Base-by-base conservation (phyloP, 2,888 invertebrate species). In the Branchipolynoe longqiensis region DNA sequence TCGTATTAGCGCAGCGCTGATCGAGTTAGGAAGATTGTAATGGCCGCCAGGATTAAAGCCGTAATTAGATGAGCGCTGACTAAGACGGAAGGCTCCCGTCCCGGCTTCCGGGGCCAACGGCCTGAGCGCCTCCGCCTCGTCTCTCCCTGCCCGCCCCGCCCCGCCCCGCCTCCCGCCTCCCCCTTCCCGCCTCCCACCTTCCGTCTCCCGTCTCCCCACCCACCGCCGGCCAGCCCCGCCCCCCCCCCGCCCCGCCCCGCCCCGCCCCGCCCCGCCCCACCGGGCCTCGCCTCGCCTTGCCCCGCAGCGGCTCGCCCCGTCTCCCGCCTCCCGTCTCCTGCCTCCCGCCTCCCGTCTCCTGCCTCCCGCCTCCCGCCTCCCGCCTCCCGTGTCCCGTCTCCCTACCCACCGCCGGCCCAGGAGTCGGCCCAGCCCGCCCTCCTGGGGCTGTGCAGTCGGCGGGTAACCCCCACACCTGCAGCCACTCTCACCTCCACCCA, bases 21-120 rank as follows among this genome's bases (percentile, higher is more conserved):
- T 69, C 36, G n/a, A 69, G 69, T 69, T 69, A 69, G 36, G 69
- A n/a, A 69, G 33, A 69, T 38, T 38, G 38, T 36, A 69, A 69
- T 69, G 69, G 36, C 69, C 36, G 31, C 36, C 38, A 69, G 36
- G 69, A 31, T 69, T 69, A 31, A 31, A 69, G 69, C 6, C 69
- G 8, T 69, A 36, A 69, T 69, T 69, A 69, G 69, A 69, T 69
- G 6, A 69, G 69, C 3, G 69, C 36, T 69, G 69, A 36, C 33
- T 31, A 69, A 69, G 69, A 69, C 69, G 58, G 58, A 58, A n/a
- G 12, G n/a, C 4, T 4, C 22, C 58, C 58, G 25, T 58, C 4
- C 58, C 69, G 36, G 25, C 14, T 62, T 28, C 62, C 62, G 31
- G 31, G 25, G 31, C 6, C 62, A 12, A 12, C 14, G 14, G 25